phyloP scores from a whole-genome alignment of 1,140 invertebrate species.

The Apocrypta bakeri region DNA sequence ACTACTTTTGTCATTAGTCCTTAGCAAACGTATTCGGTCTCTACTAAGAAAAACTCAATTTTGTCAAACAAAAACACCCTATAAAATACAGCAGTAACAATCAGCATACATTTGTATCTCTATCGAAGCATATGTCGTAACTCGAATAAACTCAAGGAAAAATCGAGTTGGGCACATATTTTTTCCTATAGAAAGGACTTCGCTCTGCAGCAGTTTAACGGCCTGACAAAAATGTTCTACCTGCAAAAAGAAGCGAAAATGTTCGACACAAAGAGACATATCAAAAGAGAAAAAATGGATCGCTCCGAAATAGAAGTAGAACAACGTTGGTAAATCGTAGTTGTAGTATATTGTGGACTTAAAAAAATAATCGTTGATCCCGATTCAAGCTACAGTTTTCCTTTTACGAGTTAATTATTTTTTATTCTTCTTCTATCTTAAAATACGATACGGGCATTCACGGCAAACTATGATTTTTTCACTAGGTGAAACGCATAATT shows the following conservation, averaged over 20 bases:
- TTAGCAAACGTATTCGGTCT: neutral
- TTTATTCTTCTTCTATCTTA: no score
- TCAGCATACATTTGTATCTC: neutral
- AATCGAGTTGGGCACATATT: slow-evolving; percentile 17
- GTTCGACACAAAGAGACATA: no score
- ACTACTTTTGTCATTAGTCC: neutral
- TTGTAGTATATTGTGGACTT: neutral
- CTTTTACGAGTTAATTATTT: no score
- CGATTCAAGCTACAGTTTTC: neutral
- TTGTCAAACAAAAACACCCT: neutral
- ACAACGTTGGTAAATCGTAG: neutral
- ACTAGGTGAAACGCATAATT: neutral
- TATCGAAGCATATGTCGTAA: slow-evolving; percentile 8
- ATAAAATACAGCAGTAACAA: slow-evolving; percentile 27
- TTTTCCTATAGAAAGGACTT: neutral
- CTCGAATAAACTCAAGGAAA: slow-evolving; percentile 34
- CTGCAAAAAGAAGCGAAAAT: no score
- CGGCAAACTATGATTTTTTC: neutral
- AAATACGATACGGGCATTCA: no score
- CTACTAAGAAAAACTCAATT: neutral
- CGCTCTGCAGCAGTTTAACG: neutral
- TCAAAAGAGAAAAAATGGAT: neutral
- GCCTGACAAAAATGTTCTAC: neutral
- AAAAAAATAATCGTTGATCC: neutral
- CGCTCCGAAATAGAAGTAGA: no score